Evolutionary conservation across 2,888 invertebrate genomes (phyloP).

Genomic region (Ecliptopera silaceata): DNA sequence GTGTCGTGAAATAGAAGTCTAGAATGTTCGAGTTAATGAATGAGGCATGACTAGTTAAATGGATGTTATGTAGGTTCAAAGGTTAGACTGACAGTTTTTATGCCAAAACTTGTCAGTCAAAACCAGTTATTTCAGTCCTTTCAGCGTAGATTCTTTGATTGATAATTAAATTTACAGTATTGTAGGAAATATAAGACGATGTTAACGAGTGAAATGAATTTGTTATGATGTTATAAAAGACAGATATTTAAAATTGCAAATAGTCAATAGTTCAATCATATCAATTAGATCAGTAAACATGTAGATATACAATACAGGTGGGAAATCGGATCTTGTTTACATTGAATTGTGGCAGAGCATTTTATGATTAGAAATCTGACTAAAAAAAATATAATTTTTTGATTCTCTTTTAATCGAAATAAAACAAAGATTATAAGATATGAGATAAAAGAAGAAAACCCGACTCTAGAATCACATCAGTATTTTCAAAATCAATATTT

Average conservation of each 20-base stretch:
- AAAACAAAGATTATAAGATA: no score
- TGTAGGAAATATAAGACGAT: constrained; percentile 36
- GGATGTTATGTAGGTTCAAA: not conserved
- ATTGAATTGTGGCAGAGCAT: constrained; percentile 12
- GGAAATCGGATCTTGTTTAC: constrained; percentile 11
- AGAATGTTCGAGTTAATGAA: constrained; percentile 15
- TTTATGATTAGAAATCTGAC: not conserved
- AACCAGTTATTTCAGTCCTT: constrained; percentile 41
- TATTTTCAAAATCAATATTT: no score
- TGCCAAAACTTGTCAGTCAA: constrained; percentile 9
- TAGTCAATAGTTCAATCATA: constrained; percentile 74
- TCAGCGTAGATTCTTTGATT: constrained; percentile 46
- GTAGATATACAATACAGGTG: constrained; percentile 20
- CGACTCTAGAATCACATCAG: no score
- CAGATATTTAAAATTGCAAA: constrained; percentile 59
- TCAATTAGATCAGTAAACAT: constrained; percentile 59
- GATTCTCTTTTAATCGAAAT: no score
- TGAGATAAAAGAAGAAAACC: no score
- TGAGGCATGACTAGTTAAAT: constrained; percentile 5
- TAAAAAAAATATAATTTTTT: no score
- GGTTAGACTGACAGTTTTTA: constrained; percentile 10
- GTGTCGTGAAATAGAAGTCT: constrained; percentile 32
- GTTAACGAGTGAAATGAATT: constrained; percentile 30
- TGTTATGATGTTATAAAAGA: constrained; percentile 53
- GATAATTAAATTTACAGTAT: constrained; percentile 42